Evolutionary conservation across 1,140 invertebrate genomes (phyloP).

Genomic region (Drosophila repletoides): DNA sequence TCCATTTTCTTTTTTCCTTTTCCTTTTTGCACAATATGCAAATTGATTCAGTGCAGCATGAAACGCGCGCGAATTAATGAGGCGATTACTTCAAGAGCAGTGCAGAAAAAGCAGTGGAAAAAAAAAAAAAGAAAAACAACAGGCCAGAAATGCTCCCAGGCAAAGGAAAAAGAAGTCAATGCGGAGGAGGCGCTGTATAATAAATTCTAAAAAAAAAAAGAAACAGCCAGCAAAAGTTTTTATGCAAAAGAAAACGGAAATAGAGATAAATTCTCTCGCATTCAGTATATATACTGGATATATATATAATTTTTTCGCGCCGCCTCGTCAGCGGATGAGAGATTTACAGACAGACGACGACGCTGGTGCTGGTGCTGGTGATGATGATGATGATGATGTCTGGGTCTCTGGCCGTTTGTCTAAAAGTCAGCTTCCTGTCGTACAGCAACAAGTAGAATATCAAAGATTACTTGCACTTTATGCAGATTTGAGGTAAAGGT

Average conservation of each 20-base stretch:
- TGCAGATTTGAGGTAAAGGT: constrained; percentile 44
- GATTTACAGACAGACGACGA: constrained; percentile 62
- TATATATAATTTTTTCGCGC: constrained; percentile 46
- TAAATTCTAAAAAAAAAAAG: constrained; percentile 71
- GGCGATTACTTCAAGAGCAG: constrained; percentile 71
- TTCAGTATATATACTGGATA: constrained; percentile 1
- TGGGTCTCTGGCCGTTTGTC: constrained; percentile 64
- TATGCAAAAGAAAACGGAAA: constrained; percentile 77
- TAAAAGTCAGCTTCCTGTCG: constrained; percentile 75
- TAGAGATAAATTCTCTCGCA: constrained; percentile 71
- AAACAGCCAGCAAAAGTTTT: constrained; percentile 51
- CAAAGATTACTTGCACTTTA: constrained; percentile 69
- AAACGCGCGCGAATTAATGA: constrained; percentile 76
- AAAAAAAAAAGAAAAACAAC: constrained; percentile 15
- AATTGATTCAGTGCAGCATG: constrained; percentile 79
- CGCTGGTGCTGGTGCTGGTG: constrained; percentile 16
- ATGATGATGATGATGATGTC: constrained; percentile 32
- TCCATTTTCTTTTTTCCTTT: constrained; percentile 35
- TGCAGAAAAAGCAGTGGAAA: constrained; percentile 21
- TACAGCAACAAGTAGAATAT: constrained; percentile 2
- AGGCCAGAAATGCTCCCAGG: neutral
- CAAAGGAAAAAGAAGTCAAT: constrained; percentile 23
- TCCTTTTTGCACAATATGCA: constrained; percentile 75
- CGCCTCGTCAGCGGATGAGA: constrained; percentile 63
- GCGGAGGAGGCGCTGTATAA: constrained; percentile 37